phyloP scores from a whole-genome alignment of 2,113 vertebrate species.

The Dromas ardeola region DNA sequence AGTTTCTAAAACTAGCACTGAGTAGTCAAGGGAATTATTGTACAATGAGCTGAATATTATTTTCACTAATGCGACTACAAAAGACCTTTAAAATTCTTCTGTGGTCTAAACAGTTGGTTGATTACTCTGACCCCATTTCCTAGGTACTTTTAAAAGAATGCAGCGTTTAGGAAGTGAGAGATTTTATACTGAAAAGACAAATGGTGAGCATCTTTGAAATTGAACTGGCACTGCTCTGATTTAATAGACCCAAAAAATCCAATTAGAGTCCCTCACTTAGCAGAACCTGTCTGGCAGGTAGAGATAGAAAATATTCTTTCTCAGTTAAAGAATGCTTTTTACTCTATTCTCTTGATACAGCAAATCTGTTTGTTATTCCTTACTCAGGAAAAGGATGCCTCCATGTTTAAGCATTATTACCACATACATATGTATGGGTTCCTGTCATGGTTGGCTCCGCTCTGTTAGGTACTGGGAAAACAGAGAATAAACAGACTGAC shows the following conservation, averaged over 20 bases:
- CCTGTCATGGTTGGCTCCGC: neutral
- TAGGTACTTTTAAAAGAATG: constrained; percentile 31
- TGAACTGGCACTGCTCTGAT: constrained; percentile 34
- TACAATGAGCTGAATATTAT: constrained; percentile 18
- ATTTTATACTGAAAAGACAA: neutral
- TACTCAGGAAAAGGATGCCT: constrained; percentile 8
- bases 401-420: neutral
- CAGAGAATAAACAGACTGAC: neutral
- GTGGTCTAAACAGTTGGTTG: constrained; percentile 24
- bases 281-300: constrained; percentile 43
- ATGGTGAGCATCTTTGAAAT: neutral
- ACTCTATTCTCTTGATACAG: constrained; percentile 27
- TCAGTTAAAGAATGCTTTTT: constrained; percentile 22
- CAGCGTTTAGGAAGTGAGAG: constrained; percentile 10
- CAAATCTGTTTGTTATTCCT: constrained; percentile 28
- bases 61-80: neutral
- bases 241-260: constrained; percentile 43
- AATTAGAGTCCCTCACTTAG: constrained; percentile 57
- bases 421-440: neutral
- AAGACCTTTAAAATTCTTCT: constrained; percentile 54
- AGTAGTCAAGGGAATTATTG: constrained; percentile 25
- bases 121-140: constrained; percentile 32
- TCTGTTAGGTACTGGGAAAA: neutral
- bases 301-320: neutral
- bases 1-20: neutral